Conservation (phyloP, 2,888 invertebrate genomes). For the Nudaria mundana region DNA sequence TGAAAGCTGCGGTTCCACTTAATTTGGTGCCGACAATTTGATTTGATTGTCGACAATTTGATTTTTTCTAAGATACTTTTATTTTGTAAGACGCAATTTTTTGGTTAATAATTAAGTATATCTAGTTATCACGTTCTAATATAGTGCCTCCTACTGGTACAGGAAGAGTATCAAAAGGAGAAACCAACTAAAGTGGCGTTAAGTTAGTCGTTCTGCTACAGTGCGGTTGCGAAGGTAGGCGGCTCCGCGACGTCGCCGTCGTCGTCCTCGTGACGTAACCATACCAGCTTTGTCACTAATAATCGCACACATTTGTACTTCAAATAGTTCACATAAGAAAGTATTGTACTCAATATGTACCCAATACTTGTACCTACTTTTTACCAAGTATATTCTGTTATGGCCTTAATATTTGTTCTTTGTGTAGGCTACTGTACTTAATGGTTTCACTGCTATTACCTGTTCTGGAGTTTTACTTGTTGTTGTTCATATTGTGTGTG, state of each 20-base stretch:
- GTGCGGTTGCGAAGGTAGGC: too few species aligned
- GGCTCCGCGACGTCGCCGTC: slow-evolving; percentile 43
- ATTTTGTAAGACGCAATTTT: too few species aligned
- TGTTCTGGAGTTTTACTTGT: too few species aligned
- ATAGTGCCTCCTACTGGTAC: slow-evolving; percentile 1
- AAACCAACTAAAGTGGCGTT: slow-evolving; percentile 42
- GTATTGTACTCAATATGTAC: neutral
- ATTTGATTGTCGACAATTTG: too few species aligned
- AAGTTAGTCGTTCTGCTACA: slow-evolving; percentile 48
- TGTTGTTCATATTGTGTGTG: neutral
- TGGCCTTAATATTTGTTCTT: neutral
- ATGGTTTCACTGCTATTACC: neutral
- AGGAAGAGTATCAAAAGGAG: slow-evolving; percentile 28
- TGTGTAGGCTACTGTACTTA: neutral
- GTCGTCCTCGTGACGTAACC: slow-evolving; percentile 49
- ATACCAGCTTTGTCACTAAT: slow-evolving; percentile 21
- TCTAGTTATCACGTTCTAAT: too few species aligned
- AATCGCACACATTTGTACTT: slow-evolving; percentile 14
- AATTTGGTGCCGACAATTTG: too few species aligned
- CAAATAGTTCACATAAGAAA: slow-evolving; percentile 1
- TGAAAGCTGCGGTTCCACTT: too few species aligned
- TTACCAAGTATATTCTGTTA: neutral
- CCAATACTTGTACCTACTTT: neutral
- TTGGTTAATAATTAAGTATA: too few species aligned
- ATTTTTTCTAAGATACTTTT: too few species aligned